Base-by-base conservation (phyloP, 2,888 invertebrate species). In the Ctenicera cuprea region DNA sequence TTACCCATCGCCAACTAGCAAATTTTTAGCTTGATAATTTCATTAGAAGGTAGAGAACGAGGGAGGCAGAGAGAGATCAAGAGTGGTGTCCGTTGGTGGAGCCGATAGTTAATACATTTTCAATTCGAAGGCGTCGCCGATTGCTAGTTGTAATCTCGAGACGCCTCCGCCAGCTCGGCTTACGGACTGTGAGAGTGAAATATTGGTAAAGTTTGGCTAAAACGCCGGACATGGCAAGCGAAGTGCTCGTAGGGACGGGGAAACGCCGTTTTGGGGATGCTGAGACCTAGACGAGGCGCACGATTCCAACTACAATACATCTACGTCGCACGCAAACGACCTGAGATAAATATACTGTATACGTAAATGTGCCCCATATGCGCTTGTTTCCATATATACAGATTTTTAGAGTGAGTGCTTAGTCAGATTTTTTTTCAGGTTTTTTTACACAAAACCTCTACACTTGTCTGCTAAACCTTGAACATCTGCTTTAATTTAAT, bases 271-370 rank as follows among this genome's bases (percentile, higher is more conserved):
- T 74, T 66, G 73, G 74, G 73, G 57, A 69, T 63, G 74, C 38
- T 48, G 74, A 75, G 75, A 70, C 75, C 71, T 71, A 74, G 77
- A 74, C 76, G 75, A 74, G 68, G 81, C 78, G 79, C 80, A 82
- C 82, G 83, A 82, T 83, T 83, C 81, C 75, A 77, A 78, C 80
- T 78, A 82, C 81, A 81, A 84, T 84, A 83, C 82, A 81, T 84
- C 83, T 81, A 80, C 80, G 84, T 84, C 84, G 78, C 79, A 80
- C 81, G 79, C 83, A 80, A 83, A 84, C 83, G 83, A 81, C 81
- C 79, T 73, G 76, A 81, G 80, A 84, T 84, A 84, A 83, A 84
- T 83, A 83, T 83, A 80, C 82, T 80, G 82, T 81, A 81, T 82
- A 80, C 81, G 81, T 80, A 79, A 80, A 80, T 79, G 80, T 75